phyloP scores from a whole-genome alignment of 2,888 invertebrate species.

The Lasioglossum malachurum region DNA sequence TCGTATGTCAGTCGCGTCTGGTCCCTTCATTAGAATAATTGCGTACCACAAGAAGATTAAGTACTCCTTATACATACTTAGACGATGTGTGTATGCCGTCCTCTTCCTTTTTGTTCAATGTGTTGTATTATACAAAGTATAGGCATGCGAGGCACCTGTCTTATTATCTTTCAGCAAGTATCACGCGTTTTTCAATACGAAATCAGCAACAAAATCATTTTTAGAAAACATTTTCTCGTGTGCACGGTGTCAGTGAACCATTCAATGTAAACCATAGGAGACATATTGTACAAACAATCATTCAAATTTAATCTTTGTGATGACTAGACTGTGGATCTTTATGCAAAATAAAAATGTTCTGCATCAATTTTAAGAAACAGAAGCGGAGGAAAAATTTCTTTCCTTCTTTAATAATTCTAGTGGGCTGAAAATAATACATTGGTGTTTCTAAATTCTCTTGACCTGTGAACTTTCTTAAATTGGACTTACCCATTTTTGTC shows the following conservation, averaged over 20 bases:
- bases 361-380: too few relatives aligned
- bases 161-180: conserved; percentile 12
- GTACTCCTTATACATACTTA: conserved; percentile 66
- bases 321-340: too few relatives aligned
- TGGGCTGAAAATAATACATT: too few relatives aligned
- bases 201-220: background rate
- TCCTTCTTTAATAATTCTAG: too few relatives aligned
- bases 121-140: conserved; percentile 38
- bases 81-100: conserved; percentile 42
- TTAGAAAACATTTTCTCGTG: background rate
- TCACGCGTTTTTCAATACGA: background rate
- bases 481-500: too few relatives aligned
- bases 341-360: too few relatives aligned
- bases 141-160: conserved; percentile 3
- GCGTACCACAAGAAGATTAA: conserved; percentile 74
- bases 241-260: background rate
- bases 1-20: conserved; percentile 69
- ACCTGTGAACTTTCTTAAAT: too few relatives aligned
- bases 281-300: background rate
- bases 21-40: conserved; percentile 77
- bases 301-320: background rate
- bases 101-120: conserved; percentile 44
- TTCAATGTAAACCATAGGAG: background rate
- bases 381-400: too few relatives aligned
- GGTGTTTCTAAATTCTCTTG: too few relatives aligned